Evolutionary conservation across 2,888 invertebrate genomes (phyloP), one percentile per base, ranked within the genome.

Genomic region (Electrophaes corylata): DNA sequence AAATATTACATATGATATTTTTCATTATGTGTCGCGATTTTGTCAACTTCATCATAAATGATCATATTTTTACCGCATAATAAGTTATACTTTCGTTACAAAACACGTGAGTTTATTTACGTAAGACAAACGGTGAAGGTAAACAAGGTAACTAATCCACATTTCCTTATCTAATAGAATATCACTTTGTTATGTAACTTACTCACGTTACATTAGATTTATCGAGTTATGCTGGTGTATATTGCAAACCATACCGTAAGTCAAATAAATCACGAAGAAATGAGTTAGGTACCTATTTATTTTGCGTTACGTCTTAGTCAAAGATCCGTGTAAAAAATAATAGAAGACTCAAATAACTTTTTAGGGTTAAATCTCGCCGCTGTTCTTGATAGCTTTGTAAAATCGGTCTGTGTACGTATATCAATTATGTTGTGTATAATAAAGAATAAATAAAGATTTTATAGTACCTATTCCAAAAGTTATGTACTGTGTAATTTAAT

Each of bases 91-190:
- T 56, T 56, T 56, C 45, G 40, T 50, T 49, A 56, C 41, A 39
- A 41, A 49, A 12, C 49, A 50, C 45, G 44, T 18, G 33, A 45
- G 19, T 55, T 49, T 59, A 41, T 55, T 49, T 59, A 50, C 49
- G 53, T 54, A 59, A 50, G 40, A 23, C 29, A 43, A 10, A 46
- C 37, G 35, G 57, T 48, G 57, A 57, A 57, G 47, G 55, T 41
- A 43, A 60, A 39, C 51, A 50, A 16, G 48, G 50, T 50, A 52
- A n/a, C 14, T 29, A 26, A 39, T 39, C 40, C 26, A 59, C 33
- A 55, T 50, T 50, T 51, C 29, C 50, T 51, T 31, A 37, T 12
- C 37, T 16, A 26, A 44, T 55, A 44, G 18, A 48, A 46, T 58
- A 53, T 45, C 48, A 19, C 20, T 57, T 43, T 20, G 39, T 58